Base-by-base conservation (phyloP, 2,888 invertebrate genomes). In the Tupiocoris notatus region DNA sequence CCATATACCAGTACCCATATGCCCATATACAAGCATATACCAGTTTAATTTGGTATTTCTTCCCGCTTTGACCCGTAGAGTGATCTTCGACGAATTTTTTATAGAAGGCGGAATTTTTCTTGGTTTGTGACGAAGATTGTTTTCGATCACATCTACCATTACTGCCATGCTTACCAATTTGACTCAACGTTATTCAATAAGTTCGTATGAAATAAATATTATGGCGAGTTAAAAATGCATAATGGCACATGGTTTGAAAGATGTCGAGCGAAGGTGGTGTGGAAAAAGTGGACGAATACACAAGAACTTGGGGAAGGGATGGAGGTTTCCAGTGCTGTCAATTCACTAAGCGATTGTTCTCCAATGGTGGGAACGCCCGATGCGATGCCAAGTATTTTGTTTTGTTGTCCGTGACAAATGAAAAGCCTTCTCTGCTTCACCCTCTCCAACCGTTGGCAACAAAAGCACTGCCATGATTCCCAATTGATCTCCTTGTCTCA, bases 351-450 rank as follows among this genome's bases (percentile, higher is more conserved):
- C 39, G 39, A 39, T 39, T 39, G 39, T 39, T 39, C 39, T 39
- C 39, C 3, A 39, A 3, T 39, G 39, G 6, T 39, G 39, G 39
- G 39, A 39, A 39, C 39, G 39, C 39, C 39, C 39, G 39, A 39
- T 39, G 39, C 39, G 6, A 39, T 39, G 39, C 65, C 65, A 65
- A 65, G 65, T 65, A 65, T 65, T 39, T 65, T 65, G 65, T 65
- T 25, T 65, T 65, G 65, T 65, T 65, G 23, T 65, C 65, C 65
- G 39, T 65, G 65, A 65, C 65, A 20, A 65, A 65, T 39, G 65
- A 39, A 18, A 65, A 39, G 65, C 39, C 39, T 12, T 39, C 39
- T 39, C 39, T 39, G 39, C 39, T 12, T 39, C 39, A 39, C 39
- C 39, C 39, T 12, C 39, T n/a, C 6, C 6, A 12, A 39, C 39